Evolutionary conservation across 2,797 vertebrate species (phyloP).

Genomic region (Catamblyrhynchus diadema): DNA sequence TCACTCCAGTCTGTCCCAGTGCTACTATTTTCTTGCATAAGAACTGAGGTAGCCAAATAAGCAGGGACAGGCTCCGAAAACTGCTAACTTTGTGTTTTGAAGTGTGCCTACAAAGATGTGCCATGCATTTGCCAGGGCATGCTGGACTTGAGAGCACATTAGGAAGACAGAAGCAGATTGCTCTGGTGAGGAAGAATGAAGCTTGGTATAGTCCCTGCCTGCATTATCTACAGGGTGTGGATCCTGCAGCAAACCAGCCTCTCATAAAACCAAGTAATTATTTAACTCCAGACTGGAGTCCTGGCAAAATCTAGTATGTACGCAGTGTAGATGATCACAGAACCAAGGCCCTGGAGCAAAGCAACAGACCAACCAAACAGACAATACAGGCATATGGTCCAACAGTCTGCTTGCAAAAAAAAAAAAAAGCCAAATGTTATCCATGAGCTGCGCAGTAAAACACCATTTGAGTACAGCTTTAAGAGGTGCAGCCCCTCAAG

Average conservation of each 20-base stretch:
- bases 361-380: not conserved
- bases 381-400: not conserved
- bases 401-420: not conserved
- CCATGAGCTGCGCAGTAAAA: not conserved
- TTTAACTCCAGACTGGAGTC: not conserved
- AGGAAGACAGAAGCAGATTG: not conserved
- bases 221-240: not conserved
- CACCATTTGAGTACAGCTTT: not conserved
- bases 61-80: not conserved
- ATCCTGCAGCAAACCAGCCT: not conserved
- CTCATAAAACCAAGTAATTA: not conserved
- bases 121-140: not conserved
- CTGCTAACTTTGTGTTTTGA: not conserved
- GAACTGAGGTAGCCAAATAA: not conserved
- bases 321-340: not conserved
- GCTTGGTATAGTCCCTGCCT: not conserved
- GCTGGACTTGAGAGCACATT: not conserved
- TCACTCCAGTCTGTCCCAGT: not conserved
- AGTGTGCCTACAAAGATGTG: not conserved
- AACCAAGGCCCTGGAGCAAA: not conserved
- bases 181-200: not conserved
- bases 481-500: not conserved
- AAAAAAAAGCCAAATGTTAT: not conserved
- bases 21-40: not conserved
- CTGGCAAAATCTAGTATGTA: not conserved